Conservation (phyloP, 2,797 vertebrate genomes). For the Bradypodion pumilum region DNA sequence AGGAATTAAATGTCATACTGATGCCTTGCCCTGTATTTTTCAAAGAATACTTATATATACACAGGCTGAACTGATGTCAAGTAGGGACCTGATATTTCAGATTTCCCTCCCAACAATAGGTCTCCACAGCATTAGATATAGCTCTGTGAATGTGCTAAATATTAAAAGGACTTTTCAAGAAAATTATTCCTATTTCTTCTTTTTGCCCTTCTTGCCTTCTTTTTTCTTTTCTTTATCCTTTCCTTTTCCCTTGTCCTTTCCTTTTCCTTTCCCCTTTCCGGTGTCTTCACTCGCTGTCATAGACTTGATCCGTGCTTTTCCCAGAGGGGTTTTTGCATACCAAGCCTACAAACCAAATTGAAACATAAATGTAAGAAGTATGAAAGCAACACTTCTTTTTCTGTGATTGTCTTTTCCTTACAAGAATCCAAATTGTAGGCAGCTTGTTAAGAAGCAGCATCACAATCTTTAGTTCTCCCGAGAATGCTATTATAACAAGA, state of each 20-base stretch:
- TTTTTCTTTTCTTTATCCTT: slow-evolving; percentile 47
- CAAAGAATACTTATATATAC: background rate
- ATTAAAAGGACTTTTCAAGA: background rate
- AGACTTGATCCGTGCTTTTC: slow-evolving; percentile 68
- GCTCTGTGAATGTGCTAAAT: background rate
- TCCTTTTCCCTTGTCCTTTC: slow-evolving; percentile 58
- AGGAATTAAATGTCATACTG: slow-evolving; percentile 31
- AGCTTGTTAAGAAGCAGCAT: slow-evolving; percentile 41
- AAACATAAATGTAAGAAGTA: background rate
- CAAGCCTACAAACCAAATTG: slow-evolving; percentile 75
- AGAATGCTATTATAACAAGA: slow-evolving; percentile 40
- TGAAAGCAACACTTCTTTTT: slow-evolving; percentile 26
- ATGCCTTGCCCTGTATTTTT: background rate
- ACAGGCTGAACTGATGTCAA: background rate
- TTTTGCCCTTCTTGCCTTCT: slow-evolving; percentile 54
- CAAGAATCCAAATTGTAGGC: slow-evolving; percentile 31
- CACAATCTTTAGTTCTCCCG: slow-evolving; percentile 36
- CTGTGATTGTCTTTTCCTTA: background rate
- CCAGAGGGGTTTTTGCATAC: slow-evolving; percentile 83
- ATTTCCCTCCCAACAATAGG: fast-evolving
- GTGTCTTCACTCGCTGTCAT: slow-evolving; percentile 35
- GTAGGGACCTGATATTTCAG: background rate
- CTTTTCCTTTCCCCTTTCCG: slow-evolving; percentile 62
- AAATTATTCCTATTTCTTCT: slow-evolving; percentile 54
- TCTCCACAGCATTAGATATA: background rate